Conservation (phyloP, 1,140 invertebrate genomes). For the Eriocheir sinensis region DNA sequence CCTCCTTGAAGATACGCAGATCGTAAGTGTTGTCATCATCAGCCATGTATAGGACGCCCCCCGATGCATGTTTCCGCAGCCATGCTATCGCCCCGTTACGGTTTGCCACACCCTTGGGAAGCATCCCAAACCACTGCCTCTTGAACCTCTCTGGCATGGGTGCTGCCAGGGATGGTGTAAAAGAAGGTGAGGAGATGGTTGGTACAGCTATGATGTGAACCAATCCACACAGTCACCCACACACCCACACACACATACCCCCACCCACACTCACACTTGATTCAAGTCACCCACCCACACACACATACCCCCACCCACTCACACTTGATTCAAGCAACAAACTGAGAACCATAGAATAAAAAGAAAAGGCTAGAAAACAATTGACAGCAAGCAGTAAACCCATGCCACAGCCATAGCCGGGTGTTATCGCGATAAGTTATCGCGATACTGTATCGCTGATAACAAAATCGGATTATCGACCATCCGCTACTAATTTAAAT, state of each 20-base stretch:
- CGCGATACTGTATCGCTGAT: too few relatives aligned
- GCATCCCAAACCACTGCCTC: slow-evolving; percentile 81
- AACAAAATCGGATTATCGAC: too few relatives aligned
- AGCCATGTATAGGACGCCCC: slow-evolving; percentile 85
- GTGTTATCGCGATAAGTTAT: too few relatives aligned
- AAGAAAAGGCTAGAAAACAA: too few relatives aligned
- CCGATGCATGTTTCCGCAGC: slow-evolving; percentile 81
- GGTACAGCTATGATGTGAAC: too few relatives aligned
- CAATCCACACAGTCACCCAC: too few relatives aligned
- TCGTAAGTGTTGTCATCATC: slow-evolving; percentile 83
- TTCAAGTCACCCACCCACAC: background rate
- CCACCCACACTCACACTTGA: background rate
- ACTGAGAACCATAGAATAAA: too few relatives aligned
- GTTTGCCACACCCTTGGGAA: slow-evolving; percentile 86
- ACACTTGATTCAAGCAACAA: background rate
- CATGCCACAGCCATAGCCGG: too few relatives aligned
- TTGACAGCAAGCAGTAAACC: too few relatives aligned
- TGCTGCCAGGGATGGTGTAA: background rate
- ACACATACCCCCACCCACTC: background rate
- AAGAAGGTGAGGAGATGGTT: background rate
- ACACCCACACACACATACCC: background rate
- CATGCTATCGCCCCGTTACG: slow-evolving; percentile 85
- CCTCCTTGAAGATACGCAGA: slow-evolving; percentile 87
- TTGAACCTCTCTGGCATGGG: slow-evolving; percentile 82
- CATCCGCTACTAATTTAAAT: too few relatives aligned